Evolutionary conservation across 92 coral and sea anemone species (phyloP).

Genomic region (Scolanthus callimorphus): DNA sequence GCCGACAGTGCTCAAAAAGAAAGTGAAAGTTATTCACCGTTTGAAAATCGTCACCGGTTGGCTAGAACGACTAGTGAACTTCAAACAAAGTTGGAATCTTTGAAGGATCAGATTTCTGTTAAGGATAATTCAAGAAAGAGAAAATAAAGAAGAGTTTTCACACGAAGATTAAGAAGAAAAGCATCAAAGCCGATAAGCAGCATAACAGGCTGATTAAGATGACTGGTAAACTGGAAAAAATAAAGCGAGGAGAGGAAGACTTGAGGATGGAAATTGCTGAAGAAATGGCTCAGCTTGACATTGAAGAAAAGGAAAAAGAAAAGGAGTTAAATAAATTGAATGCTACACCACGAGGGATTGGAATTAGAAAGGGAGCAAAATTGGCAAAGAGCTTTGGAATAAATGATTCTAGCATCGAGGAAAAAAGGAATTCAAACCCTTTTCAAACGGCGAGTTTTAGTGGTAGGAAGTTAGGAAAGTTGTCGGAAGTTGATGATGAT

Average conservation of each 20-base stretch:
- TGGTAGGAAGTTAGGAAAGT: no score
- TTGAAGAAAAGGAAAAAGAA: neutral
- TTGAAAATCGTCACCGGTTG: slow-evolving; percentile 71
- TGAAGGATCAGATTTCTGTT: slow-evolving; percentile 55
- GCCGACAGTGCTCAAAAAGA: slow-evolving; percentile 60
- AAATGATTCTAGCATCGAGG: no score
- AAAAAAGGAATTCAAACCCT: no score
- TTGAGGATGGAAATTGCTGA: slow-evolving; percentile 65
- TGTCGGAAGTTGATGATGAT: no score
- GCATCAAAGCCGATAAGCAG: slow-evolving; percentile 63
- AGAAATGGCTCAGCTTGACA: neutral
- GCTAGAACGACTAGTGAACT: slow-evolving; percentile 74
- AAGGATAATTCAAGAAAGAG: slow-evolving; percentile 45
- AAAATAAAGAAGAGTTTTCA: slow-evolving; percentile 40
- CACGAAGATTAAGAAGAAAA: slow-evolving; percentile 48
- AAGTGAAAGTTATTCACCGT: slow-evolving; percentile 49
- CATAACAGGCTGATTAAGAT: slow-evolving; percentile 67
- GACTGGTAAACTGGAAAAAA: slow-evolving; percentile 58
- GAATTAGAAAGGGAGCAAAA: no score
- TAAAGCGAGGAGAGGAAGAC: slow-evolving; percentile 68
- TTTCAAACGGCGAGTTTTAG: no score
- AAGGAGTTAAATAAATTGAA: neutral
- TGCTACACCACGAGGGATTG: neutral
- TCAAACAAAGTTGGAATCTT: slow-evolving; percentile 59
- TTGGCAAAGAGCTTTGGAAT: no score